Conservation (phyloP, 2,113 vertebrate genomes). For the Proteles cristata region DNA sequence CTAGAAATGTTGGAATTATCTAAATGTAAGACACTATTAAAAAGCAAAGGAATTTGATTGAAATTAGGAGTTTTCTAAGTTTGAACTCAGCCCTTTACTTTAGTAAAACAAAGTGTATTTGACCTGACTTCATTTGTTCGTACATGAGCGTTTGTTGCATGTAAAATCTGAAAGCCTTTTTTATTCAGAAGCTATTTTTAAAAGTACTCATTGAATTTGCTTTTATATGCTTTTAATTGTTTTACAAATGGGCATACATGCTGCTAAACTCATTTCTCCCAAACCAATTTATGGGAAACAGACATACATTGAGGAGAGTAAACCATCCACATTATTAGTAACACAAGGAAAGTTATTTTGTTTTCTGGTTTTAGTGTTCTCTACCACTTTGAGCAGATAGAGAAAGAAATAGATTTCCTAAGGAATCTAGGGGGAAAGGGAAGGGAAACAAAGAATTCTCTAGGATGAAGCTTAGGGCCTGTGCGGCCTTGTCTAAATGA, state of each 20-base stretch:
- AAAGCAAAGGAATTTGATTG: not conserved
- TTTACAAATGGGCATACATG: conserved; percentile 30
- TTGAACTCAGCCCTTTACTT: not conserved
- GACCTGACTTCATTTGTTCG: not conserved
- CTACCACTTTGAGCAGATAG: not conserved
- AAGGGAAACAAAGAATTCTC: not conserved
- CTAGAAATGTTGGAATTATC: not conserved
- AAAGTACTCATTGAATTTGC: conserved; percentile 46
- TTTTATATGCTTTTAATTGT: conserved; percentile 53
- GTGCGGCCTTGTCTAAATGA: not conserved
- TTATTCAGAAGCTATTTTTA: conserved; percentile 44
- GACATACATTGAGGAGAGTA: conserved; percentile 16
- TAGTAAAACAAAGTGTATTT: not conserved
- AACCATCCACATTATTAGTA: conserved; percentile 22
- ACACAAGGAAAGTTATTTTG: conserved; percentile 55
- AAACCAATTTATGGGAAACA: conserved; percentile 46
- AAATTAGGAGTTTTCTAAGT: not conserved
- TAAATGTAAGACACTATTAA: not conserved
- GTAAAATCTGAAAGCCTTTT: conserved; percentile 1
- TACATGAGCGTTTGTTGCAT: conserved; percentile 7
- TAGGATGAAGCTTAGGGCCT: not conserved
- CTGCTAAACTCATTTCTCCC: conserved; percentile 53
- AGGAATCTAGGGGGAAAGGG: not conserved
- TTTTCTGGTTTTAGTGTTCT: not conserved
- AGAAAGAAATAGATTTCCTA: not conserved